Evolutionary conservation across 2,113 vertebrate genomes (phyloP).

Genomic region (Chlamydotis undulata): DNA sequence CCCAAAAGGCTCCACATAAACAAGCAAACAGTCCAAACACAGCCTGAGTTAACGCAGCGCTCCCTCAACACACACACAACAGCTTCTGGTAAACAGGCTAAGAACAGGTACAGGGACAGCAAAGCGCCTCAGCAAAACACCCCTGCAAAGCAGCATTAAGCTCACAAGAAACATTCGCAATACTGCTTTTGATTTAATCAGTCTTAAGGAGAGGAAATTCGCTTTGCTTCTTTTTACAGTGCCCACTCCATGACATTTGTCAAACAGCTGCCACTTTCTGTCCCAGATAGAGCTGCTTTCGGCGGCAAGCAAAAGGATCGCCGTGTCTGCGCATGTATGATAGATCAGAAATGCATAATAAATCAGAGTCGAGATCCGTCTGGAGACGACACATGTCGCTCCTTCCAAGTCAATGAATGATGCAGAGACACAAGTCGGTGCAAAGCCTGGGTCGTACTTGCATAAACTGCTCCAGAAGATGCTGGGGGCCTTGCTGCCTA

Average conservation of each 20-base stretch:
- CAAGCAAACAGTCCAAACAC: neutral
- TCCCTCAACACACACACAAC: neutral
- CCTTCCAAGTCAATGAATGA: neutral
- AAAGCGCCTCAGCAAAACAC: neutral
- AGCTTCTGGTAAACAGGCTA: neutral
- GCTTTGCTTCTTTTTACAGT: neutral
- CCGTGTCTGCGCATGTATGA: neutral
- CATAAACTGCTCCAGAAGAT: neutral
- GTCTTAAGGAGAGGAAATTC: neutral
- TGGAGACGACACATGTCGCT: neutral
- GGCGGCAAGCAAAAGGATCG: neutral
- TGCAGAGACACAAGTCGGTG: neutral
- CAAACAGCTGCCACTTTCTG: neutral
- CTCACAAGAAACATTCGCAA: neutral
- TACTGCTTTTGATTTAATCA: neutral
- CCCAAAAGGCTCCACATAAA: neutral
- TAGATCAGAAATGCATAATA: neutral
- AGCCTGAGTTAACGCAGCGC: neutral
- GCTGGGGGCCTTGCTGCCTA: neutral
- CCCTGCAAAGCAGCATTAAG: neutral
- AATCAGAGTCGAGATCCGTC: neutral
- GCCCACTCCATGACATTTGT: neutral
- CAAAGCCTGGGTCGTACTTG: neutral
- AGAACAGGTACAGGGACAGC: constrained; percentile 8
- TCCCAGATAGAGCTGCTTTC: neutral